Conservation (phyloP, 2,888 invertebrate species). For the Diaprepes abbreviatus region DNA sequence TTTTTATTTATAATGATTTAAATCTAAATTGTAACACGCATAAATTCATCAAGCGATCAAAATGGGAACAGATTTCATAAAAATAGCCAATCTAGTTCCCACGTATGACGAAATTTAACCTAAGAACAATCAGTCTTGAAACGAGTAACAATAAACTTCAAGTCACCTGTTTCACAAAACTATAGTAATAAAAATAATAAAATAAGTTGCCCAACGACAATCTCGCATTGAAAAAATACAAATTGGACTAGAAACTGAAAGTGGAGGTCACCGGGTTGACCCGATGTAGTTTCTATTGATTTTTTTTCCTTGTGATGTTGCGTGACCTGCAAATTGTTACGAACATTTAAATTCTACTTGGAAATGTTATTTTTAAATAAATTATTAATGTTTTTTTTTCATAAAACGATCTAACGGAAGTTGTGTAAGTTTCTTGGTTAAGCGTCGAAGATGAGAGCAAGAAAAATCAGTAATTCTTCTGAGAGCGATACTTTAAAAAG, state of each 20-base stretch:
- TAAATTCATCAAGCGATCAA: constrained; percentile 34
- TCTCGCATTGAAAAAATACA: constrained; percentile 36
- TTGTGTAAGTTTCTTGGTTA: no score
- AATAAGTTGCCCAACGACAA: constrained; percentile 38
- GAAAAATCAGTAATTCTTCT: no score
- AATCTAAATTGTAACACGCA: constrained; percentile 16
- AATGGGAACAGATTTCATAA: constrained; percentile 46
- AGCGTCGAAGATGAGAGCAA: no score
- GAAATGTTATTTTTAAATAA: neutral
- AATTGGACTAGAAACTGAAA: constrained; percentile 37
- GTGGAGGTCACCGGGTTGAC: constrained; percentile 41
- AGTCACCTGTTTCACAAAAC: constrained; percentile 55
- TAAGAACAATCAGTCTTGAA: constrained; percentile 54
- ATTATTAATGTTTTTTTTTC: no score
- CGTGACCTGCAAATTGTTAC: constrained; percentile 25
- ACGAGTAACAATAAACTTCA: constrained; percentile 54
- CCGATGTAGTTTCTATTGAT: constrained; percentile 44
- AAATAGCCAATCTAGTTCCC: constrained; percentile 52
- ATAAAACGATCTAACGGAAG: no score
- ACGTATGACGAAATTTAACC: constrained; percentile 54
- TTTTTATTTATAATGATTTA: no score
- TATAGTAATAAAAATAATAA: constrained; percentile 53
- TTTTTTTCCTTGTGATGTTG: constrained; percentile 21
- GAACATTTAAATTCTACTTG: neutral
- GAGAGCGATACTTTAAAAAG: no score